These are phyloP conservation scores for Brachypteracias leptosomus DNA, from an alignment of 2,113 vertebrate genomes.

Conservation along the genomic window DNA sequence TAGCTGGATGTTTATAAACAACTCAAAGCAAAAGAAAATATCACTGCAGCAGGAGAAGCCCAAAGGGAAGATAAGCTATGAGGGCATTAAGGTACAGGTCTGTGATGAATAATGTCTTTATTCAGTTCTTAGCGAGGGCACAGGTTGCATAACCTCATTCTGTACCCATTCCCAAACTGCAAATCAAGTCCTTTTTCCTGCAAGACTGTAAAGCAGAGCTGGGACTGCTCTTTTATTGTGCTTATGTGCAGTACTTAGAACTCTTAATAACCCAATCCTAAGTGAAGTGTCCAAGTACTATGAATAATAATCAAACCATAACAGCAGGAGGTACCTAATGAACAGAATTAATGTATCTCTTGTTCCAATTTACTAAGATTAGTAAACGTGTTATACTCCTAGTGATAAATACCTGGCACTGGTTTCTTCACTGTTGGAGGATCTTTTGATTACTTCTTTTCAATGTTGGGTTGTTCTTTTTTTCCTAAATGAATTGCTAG, in stretches of 20 bases:
- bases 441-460: slow-evolving; percentile 1
- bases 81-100: neutral
- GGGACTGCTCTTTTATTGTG: slow-evolving; percentile 2
- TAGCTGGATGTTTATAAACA: neutral
- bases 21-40: neutral
- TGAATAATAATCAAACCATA: slow-evolving; percentile 35
- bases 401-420: neutral
- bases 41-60: neutral
- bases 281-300: slow-evolving; percentile 28
- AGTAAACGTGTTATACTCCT: slow-evolving; percentile 33
- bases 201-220: neutral
- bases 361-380: slow-evolving; percentile 39
- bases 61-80: neutral
- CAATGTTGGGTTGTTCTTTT: neutral
- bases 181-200: neutral
- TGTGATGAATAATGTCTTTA: neutral
- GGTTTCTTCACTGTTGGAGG: neutral
- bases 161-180: neutral
- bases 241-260: slow-evolving; percentile 5
- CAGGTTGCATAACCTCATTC: neutral
- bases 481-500: neutral
- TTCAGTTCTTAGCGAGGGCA: neutral
- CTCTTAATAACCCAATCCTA: slow-evolving; percentile 23
- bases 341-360: slow-evolving; percentile 35
- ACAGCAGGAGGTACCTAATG: slow-evolving; percentile 56